Base-by-base conservation (phyloP, 2,888 invertebrate species). In the Chrysina gloriosa region DNA sequence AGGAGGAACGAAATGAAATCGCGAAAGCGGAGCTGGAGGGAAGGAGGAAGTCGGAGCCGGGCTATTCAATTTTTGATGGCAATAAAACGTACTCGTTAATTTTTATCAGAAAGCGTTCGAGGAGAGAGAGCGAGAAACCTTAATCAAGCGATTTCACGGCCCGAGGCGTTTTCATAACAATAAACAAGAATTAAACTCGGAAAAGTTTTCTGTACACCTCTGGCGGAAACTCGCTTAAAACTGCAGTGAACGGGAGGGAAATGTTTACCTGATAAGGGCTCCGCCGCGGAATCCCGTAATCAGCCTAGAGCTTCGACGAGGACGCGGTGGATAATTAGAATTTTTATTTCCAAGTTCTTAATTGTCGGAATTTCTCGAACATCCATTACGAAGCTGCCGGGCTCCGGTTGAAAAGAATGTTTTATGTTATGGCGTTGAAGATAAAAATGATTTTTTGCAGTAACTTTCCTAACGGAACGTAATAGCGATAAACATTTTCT, bases 21-120 rank as follows among this genome's bases (percentile, higher is more conserved):
- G 9, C 11, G 29, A 50, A 50, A 50, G n/a, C n/a, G 27, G 50
- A 29, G 50, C 1, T 16, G 25, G 42, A 25, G 42, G 34, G 11
- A 19, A 14, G 45, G n/a, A 14, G 42, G 21, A 42, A 31, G 5
- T 7, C 29, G 19, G 63, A 63, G 42, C 19, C 45, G 39, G 50
- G n/a, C n/a, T 58, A 64, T 50, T 64, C 64, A 64, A 64, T 64
- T 52, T 64, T 50, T 64, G 64, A 64, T 48, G 64, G 64, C 64
- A 64, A 64, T 50, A 64, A 64, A 52, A 48, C 64, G 64, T 52
- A 48, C 50, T 64, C 64, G 36, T 64, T 64, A 64, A 64, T 64
- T 64, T 64, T 64, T 64, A 64, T 64, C 64, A 52, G 64, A 50
- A 48, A 48, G 50, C 64, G n/a, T 64, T 58, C 42, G 58, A 42